Percentiles rank a stretch among this genome's conserved stretches.
phyloP scores from a whole-genome alignment of 2,797 vertebrate genomes.

The Setipinna tenuifilis region DNA sequence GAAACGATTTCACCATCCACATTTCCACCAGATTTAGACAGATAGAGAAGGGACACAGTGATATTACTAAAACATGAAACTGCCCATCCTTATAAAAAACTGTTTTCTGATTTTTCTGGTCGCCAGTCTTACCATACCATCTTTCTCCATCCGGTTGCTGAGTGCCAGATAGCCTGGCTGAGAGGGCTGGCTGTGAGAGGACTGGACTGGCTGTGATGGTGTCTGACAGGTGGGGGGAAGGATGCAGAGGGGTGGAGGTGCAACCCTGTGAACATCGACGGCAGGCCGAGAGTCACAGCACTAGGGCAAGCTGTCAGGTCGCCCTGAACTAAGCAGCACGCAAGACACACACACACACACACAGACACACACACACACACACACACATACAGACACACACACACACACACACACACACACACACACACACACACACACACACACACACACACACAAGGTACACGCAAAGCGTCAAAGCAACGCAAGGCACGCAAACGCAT shows the following conservation, averaged over 20 bases:
- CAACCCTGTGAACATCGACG: background rate
- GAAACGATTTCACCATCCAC: background rate
- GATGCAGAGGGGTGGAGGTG: slow-evolving; percentile 1
- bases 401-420: background rate
- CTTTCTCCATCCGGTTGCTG: background rate
- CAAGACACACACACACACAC: too few species aligned
- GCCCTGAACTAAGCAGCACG: background rate
- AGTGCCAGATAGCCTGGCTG: background rate
- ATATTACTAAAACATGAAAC: background rate
- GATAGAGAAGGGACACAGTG: background rate
- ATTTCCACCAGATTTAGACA: background rate
- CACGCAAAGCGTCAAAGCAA: too few species aligned
- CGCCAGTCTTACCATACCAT: background rate
- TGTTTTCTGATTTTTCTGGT: too few species aligned
- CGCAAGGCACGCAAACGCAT: background rate
- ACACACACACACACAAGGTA: slow-evolving; percentile 16
- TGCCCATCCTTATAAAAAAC: too few species aligned
- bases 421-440: background rate
- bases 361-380: too few species aligned
- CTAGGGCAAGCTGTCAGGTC: background rate
- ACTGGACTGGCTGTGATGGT: background rate
- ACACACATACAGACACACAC: background rate
- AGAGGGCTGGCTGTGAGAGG: background rate
- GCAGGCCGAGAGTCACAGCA: background rate
- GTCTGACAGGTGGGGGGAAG: background rate